Conservation (phyloP, 1,140 invertebrate genomes). For the honey bee (Apis mellifera) region Amel_HAv3.1 CM009936.2:10683001-10683500, state of each 20-base stretch:
- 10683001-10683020: slow-evolving; percentile 37
- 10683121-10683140: slow-evolving; percentile 34
- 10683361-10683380: background rate
- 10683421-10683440: background rate
- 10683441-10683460: background rate
- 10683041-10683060: slow-evolving; percentile 40
- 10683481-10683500: background rate
- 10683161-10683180: slow-evolving; percentile 43
- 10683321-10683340: background rate
- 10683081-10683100: slow-evolving; percentile 54
- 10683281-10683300: background rate
- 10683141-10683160: slow-evolving; percentile 4
- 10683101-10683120: slow-evolving; percentile 55
- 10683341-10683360: background rate
- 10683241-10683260: background rate
- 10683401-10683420: background rate
- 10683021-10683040: slow-evolving; percentile 57
- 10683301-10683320: slow-evolving; percentile 22
- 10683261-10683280: background rate
- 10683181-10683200: slow-evolving; percentile 15
- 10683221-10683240: slow-evolving; percentile 4
- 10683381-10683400: background rate
- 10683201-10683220: background rate
- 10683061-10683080: slow-evolving; percentile 57
- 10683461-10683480: background rate